These are phyloP conservation scores for Phorcus lineatus DNA, from an alignment of 2,888 invertebrate species.

Conservation along the genomic window DNA sequence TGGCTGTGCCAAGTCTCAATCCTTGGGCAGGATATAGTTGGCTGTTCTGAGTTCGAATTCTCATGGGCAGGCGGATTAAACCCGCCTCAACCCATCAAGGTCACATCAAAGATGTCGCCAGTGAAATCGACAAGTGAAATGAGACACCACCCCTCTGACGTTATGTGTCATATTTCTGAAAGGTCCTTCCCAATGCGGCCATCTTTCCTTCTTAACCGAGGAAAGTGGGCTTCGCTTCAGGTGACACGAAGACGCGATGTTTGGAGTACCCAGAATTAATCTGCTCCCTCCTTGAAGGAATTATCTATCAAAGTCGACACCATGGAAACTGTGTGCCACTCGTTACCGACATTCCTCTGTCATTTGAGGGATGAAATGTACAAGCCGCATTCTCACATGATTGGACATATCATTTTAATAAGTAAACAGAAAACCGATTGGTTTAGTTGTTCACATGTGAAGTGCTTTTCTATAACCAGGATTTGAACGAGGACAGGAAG, in stretches of 20 bases:
- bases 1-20: not conserved
- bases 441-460: too few species aligned
- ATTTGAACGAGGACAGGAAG: too few species aligned
- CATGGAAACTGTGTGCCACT: not conserved
- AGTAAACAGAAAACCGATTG: too few species aligned
- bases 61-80: not conserved
- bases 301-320: conserved; percentile 11
- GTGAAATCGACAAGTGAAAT: conserved; percentile 4
- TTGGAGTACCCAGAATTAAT: not conserved
- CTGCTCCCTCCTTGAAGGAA: not conserved
- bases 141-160: not conserved
- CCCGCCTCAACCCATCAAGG: not conserved
- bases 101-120: conserved; percentile 4
- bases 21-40: not conserved
- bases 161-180: not conserved
- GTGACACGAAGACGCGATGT: not conserved
- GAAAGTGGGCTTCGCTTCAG: not conserved
- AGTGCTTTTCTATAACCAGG: too few species aligned
- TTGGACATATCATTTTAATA: too few species aligned
- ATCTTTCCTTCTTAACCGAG: not conserved
- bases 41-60: not conserved
- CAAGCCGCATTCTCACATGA: too few species aligned
- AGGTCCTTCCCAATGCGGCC: not conserved
- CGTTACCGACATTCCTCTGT: too few species aligned
- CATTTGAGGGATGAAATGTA: too few species aligned